Evolutionary conservation across 2,888 invertebrate genomes (phyloP).

Genomic region (Melanophora roralis): DNA sequence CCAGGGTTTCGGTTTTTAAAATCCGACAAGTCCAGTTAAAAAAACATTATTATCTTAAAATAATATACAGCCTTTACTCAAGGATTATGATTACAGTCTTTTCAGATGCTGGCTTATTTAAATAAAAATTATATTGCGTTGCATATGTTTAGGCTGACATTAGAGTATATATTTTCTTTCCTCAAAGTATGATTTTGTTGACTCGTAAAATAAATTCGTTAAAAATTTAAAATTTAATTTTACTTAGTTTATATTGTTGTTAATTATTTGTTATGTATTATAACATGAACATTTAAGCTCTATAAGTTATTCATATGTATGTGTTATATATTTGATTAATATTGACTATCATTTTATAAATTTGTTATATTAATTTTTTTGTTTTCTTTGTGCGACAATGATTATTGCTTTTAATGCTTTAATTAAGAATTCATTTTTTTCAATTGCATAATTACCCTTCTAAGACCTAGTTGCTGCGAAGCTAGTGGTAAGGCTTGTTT

Average conservation of each 20-base stretch:
- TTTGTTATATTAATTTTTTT: background rate
- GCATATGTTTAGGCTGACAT: background rate
- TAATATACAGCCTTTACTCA: no score
- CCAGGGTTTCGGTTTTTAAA: no score
- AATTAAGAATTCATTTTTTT: no score
- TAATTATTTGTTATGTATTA: no score
- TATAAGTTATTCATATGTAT: background rate
- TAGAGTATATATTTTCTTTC: background rate
- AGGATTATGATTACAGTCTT: slow-evolving; percentile 15
- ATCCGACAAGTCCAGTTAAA: no score
- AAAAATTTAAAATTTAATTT: no score
- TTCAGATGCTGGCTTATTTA: background rate
- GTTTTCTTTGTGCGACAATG: slow-evolving; percentile 8
- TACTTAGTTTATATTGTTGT: no score
- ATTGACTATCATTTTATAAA: slow-evolving; percentile 22
- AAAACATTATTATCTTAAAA: no score
- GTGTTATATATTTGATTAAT: background rate
- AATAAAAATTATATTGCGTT: background rate
- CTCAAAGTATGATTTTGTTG: background rate
- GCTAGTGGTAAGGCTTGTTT: no score
- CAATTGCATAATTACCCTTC: no score
- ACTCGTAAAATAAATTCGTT: no score
- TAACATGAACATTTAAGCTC: background rate
- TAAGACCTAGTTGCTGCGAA: no score
- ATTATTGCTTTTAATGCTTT: background rate